Evolutionary conservation across 2,888 invertebrate genomes (phyloP).

Genomic region (Acronicta aceris): DNA sequence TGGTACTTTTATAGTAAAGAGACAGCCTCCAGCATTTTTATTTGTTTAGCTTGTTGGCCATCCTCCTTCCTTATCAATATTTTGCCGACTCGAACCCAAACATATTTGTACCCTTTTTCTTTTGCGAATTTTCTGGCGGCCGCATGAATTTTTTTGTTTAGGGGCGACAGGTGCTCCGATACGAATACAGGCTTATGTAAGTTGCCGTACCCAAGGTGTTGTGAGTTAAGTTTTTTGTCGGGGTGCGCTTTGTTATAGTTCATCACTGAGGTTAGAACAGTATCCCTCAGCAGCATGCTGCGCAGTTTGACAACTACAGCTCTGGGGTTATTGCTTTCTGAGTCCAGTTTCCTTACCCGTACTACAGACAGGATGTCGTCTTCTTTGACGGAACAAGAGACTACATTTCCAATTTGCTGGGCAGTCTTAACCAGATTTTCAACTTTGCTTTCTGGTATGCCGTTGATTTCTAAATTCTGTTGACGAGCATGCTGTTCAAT

Average conservation of each 20-base stretch:
- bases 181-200: conserved; percentile 6
- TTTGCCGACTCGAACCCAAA: conserved; percentile 2
- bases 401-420: conserved; percentile 2
- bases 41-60: not conserved
- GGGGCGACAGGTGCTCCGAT: conserved; percentile 7
- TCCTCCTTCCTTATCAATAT: not conserved
- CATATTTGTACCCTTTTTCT: conserved; percentile 12
- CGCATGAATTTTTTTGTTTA: conserved; percentile 6
- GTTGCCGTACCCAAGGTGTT: conserved; percentile 5
- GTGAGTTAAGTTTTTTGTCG: conserved; percentile 8
- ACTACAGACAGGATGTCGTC: conserved; percentile 12
- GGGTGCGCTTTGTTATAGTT: conserved; percentile 4
- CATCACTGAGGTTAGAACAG: conserved; percentile 6
- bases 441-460: conserved; percentile 4
- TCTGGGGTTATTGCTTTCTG: not conserved
- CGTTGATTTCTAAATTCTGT: conserved; percentile 9
- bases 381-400: conserved; percentile 4
- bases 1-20: not conserved
- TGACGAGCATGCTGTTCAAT: conserved; percentile 7
- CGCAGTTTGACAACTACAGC: conserved; percentile 1
- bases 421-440: conserved; percentile 9
- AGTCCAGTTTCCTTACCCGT: conserved; percentile 1
- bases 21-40: not conserved
- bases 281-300: conserved; percentile 4
- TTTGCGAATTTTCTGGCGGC: conserved; percentile 1